Evolutionary conservation across 2,888 invertebrate species (phyloP).

Genomic region (Vesta saturnalis): DNA sequence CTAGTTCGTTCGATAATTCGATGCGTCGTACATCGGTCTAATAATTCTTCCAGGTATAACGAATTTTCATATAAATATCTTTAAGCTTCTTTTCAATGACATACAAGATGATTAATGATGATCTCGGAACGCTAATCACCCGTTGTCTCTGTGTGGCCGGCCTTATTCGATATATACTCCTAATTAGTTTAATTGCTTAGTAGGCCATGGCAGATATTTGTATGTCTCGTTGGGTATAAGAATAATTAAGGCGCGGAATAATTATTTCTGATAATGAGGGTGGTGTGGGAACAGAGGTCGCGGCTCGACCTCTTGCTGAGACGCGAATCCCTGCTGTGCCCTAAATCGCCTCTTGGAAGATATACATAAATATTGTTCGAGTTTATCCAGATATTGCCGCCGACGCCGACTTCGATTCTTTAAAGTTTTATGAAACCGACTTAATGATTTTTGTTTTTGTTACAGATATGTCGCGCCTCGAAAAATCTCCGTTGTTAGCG

Average conservation of each 20-base stretch:
- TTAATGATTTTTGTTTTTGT: constrained; percentile 44
- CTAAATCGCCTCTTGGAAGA: constrained; percentile 53
- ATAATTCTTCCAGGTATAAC: constrained; percentile 26
- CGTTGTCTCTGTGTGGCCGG: constrained; percentile 41
- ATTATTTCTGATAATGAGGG: constrained; percentile 61
- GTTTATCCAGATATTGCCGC: constrained; percentile 22
- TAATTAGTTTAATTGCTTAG: constrained; percentile 38
- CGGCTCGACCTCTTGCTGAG: constrained; percentile 51
- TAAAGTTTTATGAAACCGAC: constrained; percentile 22
- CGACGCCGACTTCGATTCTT: constrained; percentile 19
- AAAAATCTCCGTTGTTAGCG: constrained; percentile 90
- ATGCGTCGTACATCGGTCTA: constrained; percentile 10
- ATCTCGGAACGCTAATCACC: constrained; percentile 40
- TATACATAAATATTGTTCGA: constrained; percentile 47
- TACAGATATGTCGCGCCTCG: constrained; percentile 87
- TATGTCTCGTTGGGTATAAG: background rate
- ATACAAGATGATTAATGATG: constrained; percentile 42
- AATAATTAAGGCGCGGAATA: constrained; percentile 48
- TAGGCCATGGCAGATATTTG: constrained; percentile 15
- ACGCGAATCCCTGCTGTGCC: constrained; percentile 54
- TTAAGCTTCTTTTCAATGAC: constrained; percentile 36
- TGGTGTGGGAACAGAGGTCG: constrained; percentile 58
- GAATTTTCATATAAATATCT: constrained; percentile 34
- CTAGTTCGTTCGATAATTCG: constrained; percentile 12
- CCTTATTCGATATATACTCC: constrained; percentile 27